phyloP scores from a whole-genome alignment of 2,113 vertebrate species.

The Seriola quinqueradiata region DNA sequence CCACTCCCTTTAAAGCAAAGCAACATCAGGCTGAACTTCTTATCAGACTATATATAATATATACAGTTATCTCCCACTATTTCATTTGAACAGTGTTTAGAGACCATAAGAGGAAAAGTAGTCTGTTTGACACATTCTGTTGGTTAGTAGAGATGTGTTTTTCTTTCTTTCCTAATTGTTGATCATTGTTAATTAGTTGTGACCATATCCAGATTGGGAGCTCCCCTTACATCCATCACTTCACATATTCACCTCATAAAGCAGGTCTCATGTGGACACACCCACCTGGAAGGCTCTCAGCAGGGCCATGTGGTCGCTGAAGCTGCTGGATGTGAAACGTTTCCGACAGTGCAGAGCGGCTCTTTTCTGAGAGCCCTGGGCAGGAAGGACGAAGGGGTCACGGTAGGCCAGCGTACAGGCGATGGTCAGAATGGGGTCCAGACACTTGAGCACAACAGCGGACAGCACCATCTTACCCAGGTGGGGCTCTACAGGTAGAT shows the following conservation, averaged over 20 bases:
- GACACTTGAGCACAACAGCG: constrained; percentile 92
- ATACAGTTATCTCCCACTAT: too few relatives aligned
- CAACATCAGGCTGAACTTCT: too few relatives aligned
- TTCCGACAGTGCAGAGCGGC: constrained; percentile 90
- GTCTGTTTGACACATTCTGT: too few relatives aligned
- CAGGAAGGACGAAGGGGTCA: constrained; percentile 93
- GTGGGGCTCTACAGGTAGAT: constrained; percentile 94
- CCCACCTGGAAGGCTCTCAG: constrained; percentile 95
- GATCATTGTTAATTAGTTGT: too few relatives aligned
- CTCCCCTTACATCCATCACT: background rate
- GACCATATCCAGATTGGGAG: background rate
- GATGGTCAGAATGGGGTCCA: constrained; percentile 97
- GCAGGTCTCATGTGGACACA: accelerated
- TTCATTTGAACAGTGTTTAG: too few relatives aligned
- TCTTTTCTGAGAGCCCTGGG: constrained; percentile 89
- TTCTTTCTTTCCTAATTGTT: too few relatives aligned
- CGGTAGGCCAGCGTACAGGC: constrained; percentile 93
- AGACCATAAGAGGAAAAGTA: too few relatives aligned
- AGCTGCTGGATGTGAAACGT: constrained; percentile 89
- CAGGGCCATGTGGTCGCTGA: constrained; percentile 97
- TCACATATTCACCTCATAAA: background rate
- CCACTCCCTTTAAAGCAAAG: too few relatives aligned
- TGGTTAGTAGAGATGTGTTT: too few relatives aligned
- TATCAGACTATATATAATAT: too few relatives aligned
- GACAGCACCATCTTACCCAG: constrained; percentile 98